A percentile compares a stretch with the other conserved stretches of the same genome.
These are phyloP conservation scores for Glaucopsyche alexis DNA, from an alignment of 2,888 invertebrate species.

Conservation along the genomic window DNA sequence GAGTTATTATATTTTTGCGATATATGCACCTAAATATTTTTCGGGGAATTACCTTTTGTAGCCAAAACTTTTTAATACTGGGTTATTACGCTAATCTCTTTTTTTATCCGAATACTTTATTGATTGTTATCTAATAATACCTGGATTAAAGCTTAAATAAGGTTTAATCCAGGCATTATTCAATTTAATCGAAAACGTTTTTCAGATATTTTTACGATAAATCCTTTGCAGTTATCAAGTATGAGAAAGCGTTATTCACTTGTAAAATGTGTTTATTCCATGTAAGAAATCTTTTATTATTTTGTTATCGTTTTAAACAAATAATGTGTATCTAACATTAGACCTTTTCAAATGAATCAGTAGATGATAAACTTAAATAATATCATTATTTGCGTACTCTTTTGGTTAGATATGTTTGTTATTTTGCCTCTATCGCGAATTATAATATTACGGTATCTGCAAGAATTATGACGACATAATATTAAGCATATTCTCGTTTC, in stretches of 20 bases:
- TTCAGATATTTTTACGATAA: neutral
- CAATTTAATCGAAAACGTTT: neutral
- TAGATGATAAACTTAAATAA: neutral
- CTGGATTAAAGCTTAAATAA: too few species aligned
- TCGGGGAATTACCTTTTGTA: neutral
- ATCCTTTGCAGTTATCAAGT: neutral
- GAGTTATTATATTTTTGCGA: too few species aligned
- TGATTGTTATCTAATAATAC: neutral
- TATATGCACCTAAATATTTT: neutral
- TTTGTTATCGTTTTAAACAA: neutral
- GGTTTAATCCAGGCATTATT: too few species aligned
- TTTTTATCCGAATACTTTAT: neutral
- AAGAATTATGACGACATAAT: neutral
- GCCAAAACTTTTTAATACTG: neutral
- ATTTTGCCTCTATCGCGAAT: neutral
- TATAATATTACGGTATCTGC: neutral
- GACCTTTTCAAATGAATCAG: constrained; percentile 12
- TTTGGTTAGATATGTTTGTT: neutral
- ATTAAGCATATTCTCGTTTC: neutral
- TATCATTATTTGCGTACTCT: neutral
- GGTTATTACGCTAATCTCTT: neutral
- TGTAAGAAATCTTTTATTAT: neutral
- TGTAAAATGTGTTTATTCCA: neutral
- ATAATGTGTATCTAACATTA: constrained; percentile 19
- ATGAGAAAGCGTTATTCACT: neutral